Evolutionary conservation across 92 coral and sea anemone genomes (phyloP), one percentile per base, ranked within the genome.

Genomic region (Palythoa heliodiscus): DNA sequence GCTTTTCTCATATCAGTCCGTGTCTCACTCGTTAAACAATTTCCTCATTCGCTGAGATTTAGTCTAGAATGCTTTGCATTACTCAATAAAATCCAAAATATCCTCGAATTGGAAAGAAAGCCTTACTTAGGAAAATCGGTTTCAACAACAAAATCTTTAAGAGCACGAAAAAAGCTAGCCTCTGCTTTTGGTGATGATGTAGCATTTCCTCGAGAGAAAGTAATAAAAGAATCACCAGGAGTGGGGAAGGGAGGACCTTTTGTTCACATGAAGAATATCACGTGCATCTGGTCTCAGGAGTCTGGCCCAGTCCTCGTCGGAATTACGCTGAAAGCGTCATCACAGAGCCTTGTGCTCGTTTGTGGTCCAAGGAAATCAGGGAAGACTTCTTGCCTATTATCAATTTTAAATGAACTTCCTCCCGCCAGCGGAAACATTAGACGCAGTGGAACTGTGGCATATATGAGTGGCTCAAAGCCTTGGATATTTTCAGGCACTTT

Each of bases 81-180:
- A 43, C 84, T 80, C 66, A 55, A 80, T 24, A 80, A 67, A 37
- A 80, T 80, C 61, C 84, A 80, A 67, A 24, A 47, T 2, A 13
- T 80, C 5, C 58, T 80, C 23, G 84, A 50, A 80, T 8, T 80
- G 61, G 84, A 80, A 40, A 23, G 74, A 48, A 80, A 80, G 37
- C 74, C 73, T 23, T 24, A 80, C 74, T 48, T 80, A 24, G 84
- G 84, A 23, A 80, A 47, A 39, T 68, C 75, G 5, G 40, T 22
- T 47, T 43, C 84, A 39, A 80, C 84, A 64, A 73, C 40, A 15
- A 80, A 23, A 39, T 80, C 84, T 11, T 67, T 80, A 29, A 67
- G 84, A 80, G 84, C 84, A 64, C 84, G 84, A 37, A 80, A 67
- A 40, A 80, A 80, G 14, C 84, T 80, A 13, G 84, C 84, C 23